Evolutionary conservation across 2,888 invertebrate species (phyloP).

Genomic region (Tillus elongatus): DNA sequence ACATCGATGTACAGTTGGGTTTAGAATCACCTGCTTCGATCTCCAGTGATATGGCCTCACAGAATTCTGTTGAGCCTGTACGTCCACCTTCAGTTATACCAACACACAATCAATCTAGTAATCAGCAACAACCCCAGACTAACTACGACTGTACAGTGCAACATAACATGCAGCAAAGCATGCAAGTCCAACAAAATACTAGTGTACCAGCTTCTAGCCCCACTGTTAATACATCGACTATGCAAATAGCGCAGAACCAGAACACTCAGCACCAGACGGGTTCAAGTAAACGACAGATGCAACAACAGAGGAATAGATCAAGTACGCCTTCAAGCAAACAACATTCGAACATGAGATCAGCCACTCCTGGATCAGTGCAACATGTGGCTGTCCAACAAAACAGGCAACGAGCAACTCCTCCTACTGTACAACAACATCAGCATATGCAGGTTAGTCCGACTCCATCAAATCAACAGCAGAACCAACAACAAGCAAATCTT

Average conservation of each 20-base stretch:
- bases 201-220: constrained; percentile 45
- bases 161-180: constrained; percentile 49
- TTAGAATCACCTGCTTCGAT: constrained; percentile 85
- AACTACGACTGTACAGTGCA: constrained; percentile 67
- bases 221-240: constrained; percentile 32
- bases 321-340: constrained; percentile 39
- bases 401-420: constrained; percentile 37
- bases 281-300: constrained; percentile 36
- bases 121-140: constrained; percentile 34
- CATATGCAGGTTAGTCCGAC: constrained; percentile 37
- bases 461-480: constrained; percentile 27
- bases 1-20: constrained; percentile 76
- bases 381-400: constrained; percentile 29
- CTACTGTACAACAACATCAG: constrained; percentile 34
- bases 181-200: constrained; percentile 29
- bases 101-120: too few relatives aligned
- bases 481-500: constrained; percentile 21
- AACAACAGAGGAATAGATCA: constrained; percentile 31
- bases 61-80: constrained; percentile 55
- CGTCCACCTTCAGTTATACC: constrained; percentile 51
- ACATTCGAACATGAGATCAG: constrained; percentile 32
- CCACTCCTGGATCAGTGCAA: constrained; percentile 33
- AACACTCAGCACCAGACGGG: constrained; percentile 37
- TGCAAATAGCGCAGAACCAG: constrained; percentile 33
- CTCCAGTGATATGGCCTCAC: constrained; percentile 73